A percentile compares a stretch with the other conserved stretches of the same genome.
Evolutionary conservation across 1,140 invertebrate genomes (phyloP).

Genomic region (Gonioctena quinquepunctata): DNA sequence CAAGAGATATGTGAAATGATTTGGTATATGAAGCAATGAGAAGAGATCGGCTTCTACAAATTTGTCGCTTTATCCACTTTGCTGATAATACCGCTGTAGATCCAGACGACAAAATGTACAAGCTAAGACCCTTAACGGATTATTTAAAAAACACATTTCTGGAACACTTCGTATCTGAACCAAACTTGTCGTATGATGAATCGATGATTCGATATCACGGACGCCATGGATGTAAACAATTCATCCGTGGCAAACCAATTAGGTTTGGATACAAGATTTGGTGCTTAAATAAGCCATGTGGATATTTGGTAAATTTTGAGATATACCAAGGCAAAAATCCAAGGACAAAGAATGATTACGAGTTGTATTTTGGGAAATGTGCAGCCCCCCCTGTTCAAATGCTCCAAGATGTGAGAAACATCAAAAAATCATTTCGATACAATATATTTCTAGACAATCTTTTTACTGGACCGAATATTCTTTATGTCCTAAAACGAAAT

Average conservation of each 20-base stretch:
- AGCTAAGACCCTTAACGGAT: constrained; percentile 15
- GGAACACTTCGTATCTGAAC: constrained; percentile 13
- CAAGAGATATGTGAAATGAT: constrained; percentile 10
- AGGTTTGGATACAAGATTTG: constrained; percentile 32
- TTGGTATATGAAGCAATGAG: constrained; percentile 16
- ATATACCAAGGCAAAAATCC: constrained; percentile 42
- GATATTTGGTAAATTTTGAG: constrained; percentile 23
- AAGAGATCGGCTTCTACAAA: constrained; percentile 21
- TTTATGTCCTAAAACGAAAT: neutral
- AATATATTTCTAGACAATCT: constrained; percentile 38
- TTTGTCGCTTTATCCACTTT: constrained; percentile 25
- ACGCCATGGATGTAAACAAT: constrained; percentile 37
- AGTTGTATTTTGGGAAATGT: constrained; percentile 34
- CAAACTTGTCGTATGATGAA: constrained; percentile 15
- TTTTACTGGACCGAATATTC: constrained; percentile 30
- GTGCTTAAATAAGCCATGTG: constrained; percentile 8
- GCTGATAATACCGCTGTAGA: constrained; percentile 19
- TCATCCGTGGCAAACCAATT: constrained; percentile 34
- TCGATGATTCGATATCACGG: constrained; percentile 33
- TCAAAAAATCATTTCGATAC: constrained; percentile 20
- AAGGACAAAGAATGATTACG: constrained; percentile 23
- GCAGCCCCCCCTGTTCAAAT: constrained; percentile 31
- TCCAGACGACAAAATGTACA: constrained; percentile 21
- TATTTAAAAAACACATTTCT: constrained; percentile 18
- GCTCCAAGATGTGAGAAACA: constrained; percentile 26